A percentile compares a stretch with the other conserved stretches of the same genome.
Evolutionary conservation across 2,113 vertebrate genomes (phyloP).

Genomic region (Gobiocypris rarus): DNA sequence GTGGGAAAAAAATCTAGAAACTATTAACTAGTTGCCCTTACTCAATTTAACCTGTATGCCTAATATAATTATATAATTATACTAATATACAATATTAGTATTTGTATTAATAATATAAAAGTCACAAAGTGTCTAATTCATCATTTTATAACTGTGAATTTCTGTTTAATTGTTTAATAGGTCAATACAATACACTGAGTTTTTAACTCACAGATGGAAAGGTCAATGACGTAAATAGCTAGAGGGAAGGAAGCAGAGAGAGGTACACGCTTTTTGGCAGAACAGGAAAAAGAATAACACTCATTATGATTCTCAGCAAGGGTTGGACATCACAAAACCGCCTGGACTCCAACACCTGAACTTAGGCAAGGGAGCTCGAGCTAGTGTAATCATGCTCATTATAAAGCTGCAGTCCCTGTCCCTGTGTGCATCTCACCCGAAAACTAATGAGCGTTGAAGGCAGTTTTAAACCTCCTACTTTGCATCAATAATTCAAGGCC

Average conservation of each 20-base stretch:
- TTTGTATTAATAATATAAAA: background rate
- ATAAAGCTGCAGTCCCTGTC: constrained; percentile 62
- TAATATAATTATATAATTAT: background rate
- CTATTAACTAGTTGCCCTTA: too few relatives aligned
- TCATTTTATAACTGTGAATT: background rate
- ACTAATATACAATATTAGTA: background rate
- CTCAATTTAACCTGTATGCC: background rate
- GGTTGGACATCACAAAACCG: background rate
- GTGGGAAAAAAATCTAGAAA: too few relatives aligned
- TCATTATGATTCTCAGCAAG: constrained; percentile 56
- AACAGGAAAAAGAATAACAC: constrained; percentile 43
- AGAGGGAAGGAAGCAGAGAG: constrained; percentile 9
- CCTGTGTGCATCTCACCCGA: constrained; percentile 57
- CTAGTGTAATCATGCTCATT: constrained; percentile 65
- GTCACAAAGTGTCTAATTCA: background rate
- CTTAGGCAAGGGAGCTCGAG: constrained; percentile 27
- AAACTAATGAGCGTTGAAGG: constrained; percentile 68
- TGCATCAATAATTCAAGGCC: constrained; percentile 71
- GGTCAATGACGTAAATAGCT: constrained; percentile 7
- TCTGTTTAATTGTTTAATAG: background rate
- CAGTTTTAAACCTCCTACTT: constrained; percentile 65
- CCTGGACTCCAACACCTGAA: constrained; percentile 53
- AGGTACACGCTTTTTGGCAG: background rate
- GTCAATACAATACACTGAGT: background rate
- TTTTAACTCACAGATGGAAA: background rate